Evolutionary conservation across 2,113 vertebrate species (phyloP).

Genomic region (Montifringilla adamsi): DNA sequence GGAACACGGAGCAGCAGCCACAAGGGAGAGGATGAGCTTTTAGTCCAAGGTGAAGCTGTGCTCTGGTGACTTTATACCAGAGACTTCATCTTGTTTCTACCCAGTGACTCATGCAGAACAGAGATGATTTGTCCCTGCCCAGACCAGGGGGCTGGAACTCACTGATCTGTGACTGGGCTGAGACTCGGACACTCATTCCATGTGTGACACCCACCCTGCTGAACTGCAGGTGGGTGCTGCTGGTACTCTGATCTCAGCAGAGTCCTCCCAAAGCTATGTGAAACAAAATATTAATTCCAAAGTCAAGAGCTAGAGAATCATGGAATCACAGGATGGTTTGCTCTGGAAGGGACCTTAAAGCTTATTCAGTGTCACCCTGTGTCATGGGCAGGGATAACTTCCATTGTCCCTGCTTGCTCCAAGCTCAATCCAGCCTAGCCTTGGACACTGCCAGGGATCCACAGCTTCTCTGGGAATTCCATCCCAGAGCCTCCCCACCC

Average conservation of each 20-base stretch:
- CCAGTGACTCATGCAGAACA: not conserved
- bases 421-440: rapidly evolving
- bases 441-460: not conserved
- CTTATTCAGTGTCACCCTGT: not conserved
- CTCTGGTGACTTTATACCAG: not conserved
- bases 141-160: not conserved
- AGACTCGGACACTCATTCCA: not conserved
- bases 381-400: not conserved
- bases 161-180: not conserved
- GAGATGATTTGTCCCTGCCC: not conserved
- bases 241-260: not conserved
- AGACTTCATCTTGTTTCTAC: not conserved
- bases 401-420: not conserved
- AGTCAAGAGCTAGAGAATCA: not conserved
- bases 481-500: too few species aligned
- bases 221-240: not conserved
- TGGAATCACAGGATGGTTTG: not conserved
- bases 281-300: not conserved
- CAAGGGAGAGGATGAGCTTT: not conserved
- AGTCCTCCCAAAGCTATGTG: not conserved
- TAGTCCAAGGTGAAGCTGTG: not conserved
- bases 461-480: not conserved
- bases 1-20: not conserved
- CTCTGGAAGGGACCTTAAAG: not conserved
- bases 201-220: not conserved